These are phyloP conservation scores for Marasmarcha lunaedactyla DNA, from an alignment of 2,888 invertebrate species.

Conservation along the genomic window DNA sequence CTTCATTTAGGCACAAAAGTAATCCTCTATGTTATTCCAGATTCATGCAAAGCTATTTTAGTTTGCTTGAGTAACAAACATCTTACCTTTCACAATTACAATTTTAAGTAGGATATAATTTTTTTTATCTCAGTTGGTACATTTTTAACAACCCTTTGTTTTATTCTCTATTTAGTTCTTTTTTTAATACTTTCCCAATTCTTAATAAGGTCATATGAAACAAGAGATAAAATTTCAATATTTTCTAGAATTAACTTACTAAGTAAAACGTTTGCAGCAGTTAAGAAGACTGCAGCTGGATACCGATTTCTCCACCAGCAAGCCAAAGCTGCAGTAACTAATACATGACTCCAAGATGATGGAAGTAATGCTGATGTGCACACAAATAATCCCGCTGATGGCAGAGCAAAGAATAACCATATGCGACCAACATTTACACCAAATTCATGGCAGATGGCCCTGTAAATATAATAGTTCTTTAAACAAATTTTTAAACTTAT, in stretches of 20 bases:
- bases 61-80: too few species aligned
- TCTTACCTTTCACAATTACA: too few species aligned
- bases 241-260: conserved; percentile 65
- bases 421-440: conserved; percentile 90
- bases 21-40: too few species aligned
- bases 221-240: too few species aligned
- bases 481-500: background rate
- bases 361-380: conserved; percentile 91
- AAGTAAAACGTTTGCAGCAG: conserved; percentile 83
- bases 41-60: too few species aligned
- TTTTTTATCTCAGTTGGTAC: too few species aligned
- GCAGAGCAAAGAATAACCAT: conserved; percentile 81
- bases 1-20: too few species aligned
- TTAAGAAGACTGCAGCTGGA: conserved; percentile 83
- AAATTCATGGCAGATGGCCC: conserved; percentile 90
- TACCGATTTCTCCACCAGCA: conserved; percentile 90
- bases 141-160: too few species aligned
- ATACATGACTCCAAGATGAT: conserved; percentile 94
- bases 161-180: too few species aligned
- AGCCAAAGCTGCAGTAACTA: conserved; percentile 85
- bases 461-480: conserved; percentile 26
- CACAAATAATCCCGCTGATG: conserved; percentile 93
- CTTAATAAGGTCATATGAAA: too few species aligned
- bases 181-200: too few species aligned
- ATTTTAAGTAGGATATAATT: too few species aligned